Evolutionary conservation across 1,140 invertebrate species (phyloP).

Genomic region (Bombus breviceps): DNA sequence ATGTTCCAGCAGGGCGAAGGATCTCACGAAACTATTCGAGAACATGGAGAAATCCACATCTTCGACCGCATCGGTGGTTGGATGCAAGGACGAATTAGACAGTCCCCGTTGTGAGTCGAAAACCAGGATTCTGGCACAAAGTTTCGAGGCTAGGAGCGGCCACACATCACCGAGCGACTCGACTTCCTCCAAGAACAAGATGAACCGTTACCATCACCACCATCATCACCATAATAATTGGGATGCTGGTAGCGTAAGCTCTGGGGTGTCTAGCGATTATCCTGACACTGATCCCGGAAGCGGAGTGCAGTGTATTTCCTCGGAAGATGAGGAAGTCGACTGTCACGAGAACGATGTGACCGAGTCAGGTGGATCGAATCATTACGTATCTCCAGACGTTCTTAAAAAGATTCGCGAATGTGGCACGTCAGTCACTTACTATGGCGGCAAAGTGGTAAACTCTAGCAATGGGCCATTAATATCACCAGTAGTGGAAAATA

Average conservation of each 20-base stretch:
- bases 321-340: slow-evolving; percentile 77
- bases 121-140: slow-evolving; percentile 77
- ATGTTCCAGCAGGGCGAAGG: slow-evolving; percentile 79
- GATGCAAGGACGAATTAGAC: slow-evolving; percentile 66
- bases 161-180: slow-evolving; percentile 77
- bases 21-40: slow-evolving; percentile 79
- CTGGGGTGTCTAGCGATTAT: slow-evolving; percentile 83
- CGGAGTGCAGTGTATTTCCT: slow-evolving; percentile 75
- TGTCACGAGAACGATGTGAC: slow-evolving; percentile 70
- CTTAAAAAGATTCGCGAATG: slow-evolving; percentile 92
- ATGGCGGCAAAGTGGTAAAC: slow-evolving; percentile 91
- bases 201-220: slow-evolving; percentile 63
- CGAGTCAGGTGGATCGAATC: slow-evolving; percentile 76
- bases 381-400: slow-evolving; percentile 90
- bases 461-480: slow-evolving; percentile 86
- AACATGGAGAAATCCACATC: slow-evolving; percentile 71
- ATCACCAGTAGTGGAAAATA: slow-evolving; percentile 84
- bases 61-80: slow-evolving; percentile 41
- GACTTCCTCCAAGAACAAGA: slow-evolving; percentile 69
- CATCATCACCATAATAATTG: slow-evolving; percentile 74
- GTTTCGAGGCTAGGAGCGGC: slow-evolving; percentile 78
- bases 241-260: slow-evolving; percentile 83
- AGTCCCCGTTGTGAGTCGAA: slow-evolving; percentile 74
- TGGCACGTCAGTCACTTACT: slow-evolving; percentile 93
- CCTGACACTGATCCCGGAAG: slow-evolving; percentile 82